phyloP scores from a whole-genome alignment of 2,888 invertebrate species.

The Pantelozetes paolii region DNA sequence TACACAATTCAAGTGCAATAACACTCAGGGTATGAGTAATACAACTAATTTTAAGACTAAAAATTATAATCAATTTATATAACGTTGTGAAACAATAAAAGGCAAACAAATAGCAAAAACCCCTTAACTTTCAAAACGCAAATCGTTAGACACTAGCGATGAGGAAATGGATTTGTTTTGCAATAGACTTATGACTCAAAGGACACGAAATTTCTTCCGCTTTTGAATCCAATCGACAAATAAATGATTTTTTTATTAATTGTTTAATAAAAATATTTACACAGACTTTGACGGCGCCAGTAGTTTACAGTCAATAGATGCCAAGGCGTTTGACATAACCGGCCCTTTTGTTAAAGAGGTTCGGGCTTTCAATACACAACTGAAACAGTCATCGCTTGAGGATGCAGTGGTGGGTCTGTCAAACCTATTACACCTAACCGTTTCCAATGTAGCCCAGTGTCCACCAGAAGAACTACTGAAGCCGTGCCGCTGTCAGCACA shows the following conservation, averaged over 20 bases:
- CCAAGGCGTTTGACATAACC: constrained; percentile 39
- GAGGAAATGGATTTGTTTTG: too few species aligned
- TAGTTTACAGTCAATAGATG: constrained; percentile 25
- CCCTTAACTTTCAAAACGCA: too few species aligned
- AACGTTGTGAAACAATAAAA: too few species aligned
- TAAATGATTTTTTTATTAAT: too few species aligned
- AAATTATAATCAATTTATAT: too few species aligned
- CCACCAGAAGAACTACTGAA: constrained; percentile 37
- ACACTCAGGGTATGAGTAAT: too few species aligned
- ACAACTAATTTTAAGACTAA: too few species aligned
- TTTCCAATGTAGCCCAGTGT: constrained; percentile 40
- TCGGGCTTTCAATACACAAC: constrained; percentile 39
- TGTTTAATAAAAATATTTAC: not conserved
- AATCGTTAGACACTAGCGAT: too few species aligned
- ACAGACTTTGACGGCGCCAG: constrained; percentile 41
- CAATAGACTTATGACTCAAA: too few species aligned
- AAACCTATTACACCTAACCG: constrained; percentile 39
- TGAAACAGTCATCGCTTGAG: constrained; percentile 38
- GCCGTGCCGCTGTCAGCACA: constrained; percentile 38
- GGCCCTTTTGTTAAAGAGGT: constrained; percentile 41
- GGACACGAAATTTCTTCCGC: not conserved
- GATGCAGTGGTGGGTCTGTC: constrained; percentile 39
- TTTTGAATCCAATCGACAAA: not conserved
- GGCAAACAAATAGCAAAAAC: too few species aligned
- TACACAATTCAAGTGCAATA: too few species aligned